Percentiles rank a stretch among this genome's conserved stretches.
phyloP scores from a whole-genome alignment of 1,140 invertebrate genomes.

The Orussus abietinus region DNA sequence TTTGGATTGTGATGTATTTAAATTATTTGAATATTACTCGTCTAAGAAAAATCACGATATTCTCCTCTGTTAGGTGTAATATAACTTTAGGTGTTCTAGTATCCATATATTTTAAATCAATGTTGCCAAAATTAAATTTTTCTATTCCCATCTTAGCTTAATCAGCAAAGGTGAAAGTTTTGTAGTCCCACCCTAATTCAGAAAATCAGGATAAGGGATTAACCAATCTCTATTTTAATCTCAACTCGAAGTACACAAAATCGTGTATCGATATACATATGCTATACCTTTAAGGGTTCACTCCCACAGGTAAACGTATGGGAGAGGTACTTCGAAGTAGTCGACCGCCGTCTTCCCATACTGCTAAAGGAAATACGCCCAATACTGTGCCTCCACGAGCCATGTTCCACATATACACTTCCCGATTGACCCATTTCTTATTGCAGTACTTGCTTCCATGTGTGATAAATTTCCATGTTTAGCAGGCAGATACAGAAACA shows the following conservation, averaged over 20 bases:
- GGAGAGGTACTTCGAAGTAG: constrained; percentile 21
- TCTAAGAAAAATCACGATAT: too few relatives aligned
- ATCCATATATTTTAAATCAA: constrained; percentile 1
- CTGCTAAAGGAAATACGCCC: constrained; percentile 11
- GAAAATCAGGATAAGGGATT: not conserved
- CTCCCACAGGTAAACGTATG: constrained; percentile 22
- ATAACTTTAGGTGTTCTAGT: too few relatives aligned
- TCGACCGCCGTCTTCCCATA: constrained; percentile 14
- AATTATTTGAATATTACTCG: too few relatives aligned
- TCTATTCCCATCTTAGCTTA: too few relatives aligned
- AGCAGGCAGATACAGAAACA: too few relatives aligned
- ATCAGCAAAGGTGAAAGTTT: constrained; percentile 1
- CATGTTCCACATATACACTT: constrained; percentile 15
- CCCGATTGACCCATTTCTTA: constrained; percentile 22
- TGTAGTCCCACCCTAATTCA: not conserved
- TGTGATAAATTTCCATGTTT: too few relatives aligned
- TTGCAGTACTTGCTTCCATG: too few relatives aligned
- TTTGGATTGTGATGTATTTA: too few relatives aligned
- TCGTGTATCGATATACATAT: not conserved
- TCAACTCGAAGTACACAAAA: not conserved
- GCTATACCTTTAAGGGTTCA: constrained; percentile 20
- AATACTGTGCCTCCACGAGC: constrained; percentile 13
- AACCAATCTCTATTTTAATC: not conserved
- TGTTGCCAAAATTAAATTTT: not conserved
- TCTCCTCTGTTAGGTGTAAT: too few relatives aligned